Base-by-base conservation (phyloP, 2,797 vertebrate genomes). In the Malurus leucopterus region DNA sequence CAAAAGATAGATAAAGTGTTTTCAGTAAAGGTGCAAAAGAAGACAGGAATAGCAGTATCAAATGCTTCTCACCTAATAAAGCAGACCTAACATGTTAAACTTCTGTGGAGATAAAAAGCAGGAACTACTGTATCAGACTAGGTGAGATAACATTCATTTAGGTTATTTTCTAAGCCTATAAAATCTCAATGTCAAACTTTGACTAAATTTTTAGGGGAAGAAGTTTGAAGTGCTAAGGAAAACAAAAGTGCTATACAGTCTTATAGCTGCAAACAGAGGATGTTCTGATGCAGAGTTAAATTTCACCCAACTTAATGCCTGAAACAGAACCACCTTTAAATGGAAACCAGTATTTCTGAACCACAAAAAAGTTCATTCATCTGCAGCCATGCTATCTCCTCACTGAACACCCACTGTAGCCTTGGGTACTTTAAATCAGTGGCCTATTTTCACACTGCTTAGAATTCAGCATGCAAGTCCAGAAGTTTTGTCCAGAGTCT, bases 401-500 rank as follows among this genome's bases (percentile, higher is more conserved):
- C 72, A 51, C 32, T 68, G 57, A 86, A 88, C 57, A 76, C 19
- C 14, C 41, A 34, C 3, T 80, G 61, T 34, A 92, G 90, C 62
- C 68, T 79, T 16, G 77, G 75, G 85, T 91, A 70, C 95, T 93
- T 95, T 94, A 94, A 95, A 88, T 86, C 88, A 79, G 64, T 91
- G 91, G 92, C 92, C 92, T 95, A 93, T 93, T 95, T 94, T 93
- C 87, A 87, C 80, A 71, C 68, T 89, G 57, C 57, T 95, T 94
- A 88, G 54, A 57, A 88, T 93, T 94, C 89, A 86, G 74, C 68
- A 61, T 47, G 64, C 75, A 86, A 92, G 81, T 90, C 88, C 78
- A 93, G 72, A 93, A 76, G 36, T 94, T 93, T 77, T 92, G 86
- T 92, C 92, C 91, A 88, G 82, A 86, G 88, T 62, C 81, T 71